phyloP scores from a whole-genome alignment of 2,888 invertebrate species.

The Penaeus monodon region DNA sequence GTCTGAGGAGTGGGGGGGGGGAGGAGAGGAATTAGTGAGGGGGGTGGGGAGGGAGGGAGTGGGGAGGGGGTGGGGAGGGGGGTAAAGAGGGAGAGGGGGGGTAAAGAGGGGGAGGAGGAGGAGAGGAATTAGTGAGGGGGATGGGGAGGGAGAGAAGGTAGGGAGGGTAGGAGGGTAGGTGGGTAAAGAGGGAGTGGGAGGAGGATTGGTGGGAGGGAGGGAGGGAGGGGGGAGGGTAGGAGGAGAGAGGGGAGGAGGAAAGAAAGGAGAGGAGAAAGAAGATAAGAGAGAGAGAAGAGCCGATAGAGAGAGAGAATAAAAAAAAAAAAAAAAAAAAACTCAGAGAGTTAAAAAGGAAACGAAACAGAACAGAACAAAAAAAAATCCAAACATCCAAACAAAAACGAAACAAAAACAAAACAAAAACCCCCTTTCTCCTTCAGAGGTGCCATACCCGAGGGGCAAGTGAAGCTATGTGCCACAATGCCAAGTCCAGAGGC shows the following conservation, averaged over 20 bases:
- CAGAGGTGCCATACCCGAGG: conserved; percentile 73
- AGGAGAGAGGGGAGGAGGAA: too few species aligned
- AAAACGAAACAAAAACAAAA: too few species aligned
- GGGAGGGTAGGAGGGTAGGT: neutral
- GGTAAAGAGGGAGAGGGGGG: neutral
- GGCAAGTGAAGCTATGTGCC: conserved; percentile 93
- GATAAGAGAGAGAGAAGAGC: too few species aligned
- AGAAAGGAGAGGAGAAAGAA: too few species aligned
- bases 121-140: neutral
- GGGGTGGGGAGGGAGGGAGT: neutral
- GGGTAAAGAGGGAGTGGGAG: neutral
- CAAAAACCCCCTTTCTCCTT: too few species aligned
- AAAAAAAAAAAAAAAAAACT: too few species aligned
- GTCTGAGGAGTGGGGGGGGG: conserved; percentile 72
- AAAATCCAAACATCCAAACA: too few species aligned
- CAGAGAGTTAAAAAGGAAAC: too few species aligned
- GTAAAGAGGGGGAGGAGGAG: neutral
- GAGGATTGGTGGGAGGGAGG: neutral
- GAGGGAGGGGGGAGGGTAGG: neutral
- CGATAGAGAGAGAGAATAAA: too few species aligned
- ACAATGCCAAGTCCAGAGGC: conserved; percentile 83
- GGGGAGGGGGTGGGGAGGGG: neutral
- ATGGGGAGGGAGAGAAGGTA: too few species aligned
- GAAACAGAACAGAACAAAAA: too few species aligned
- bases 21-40: neutral